These are phyloP conservation scores for Caradrina clavipalpis DNA, from an alignment of 2,888 invertebrate species.

Conservation along the genomic window DNA sequence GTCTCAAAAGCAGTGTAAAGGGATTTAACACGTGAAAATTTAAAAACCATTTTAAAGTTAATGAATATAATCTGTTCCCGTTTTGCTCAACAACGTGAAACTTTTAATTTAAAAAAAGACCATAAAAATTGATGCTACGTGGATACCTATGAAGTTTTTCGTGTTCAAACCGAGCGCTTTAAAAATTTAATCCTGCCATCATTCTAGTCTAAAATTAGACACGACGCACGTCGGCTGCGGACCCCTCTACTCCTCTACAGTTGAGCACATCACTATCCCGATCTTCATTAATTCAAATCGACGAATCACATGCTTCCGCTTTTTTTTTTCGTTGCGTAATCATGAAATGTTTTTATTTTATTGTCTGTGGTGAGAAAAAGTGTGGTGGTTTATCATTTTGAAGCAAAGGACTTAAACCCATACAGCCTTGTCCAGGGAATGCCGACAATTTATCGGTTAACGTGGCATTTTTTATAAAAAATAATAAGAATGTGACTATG, in stretches of 20 bases:
- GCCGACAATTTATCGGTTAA: too few relatives aligned
- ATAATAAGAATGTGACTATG: too few relatives aligned
- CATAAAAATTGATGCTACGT: constrained; percentile 45
- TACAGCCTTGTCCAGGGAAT: constrained; percentile 3
- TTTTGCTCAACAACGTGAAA: constrained; percentile 44
- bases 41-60: constrained; percentile 38
- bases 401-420: neutral
- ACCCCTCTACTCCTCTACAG: constrained; percentile 53
- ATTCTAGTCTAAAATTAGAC: constrained; percentile 63
- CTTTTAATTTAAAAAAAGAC: constrained; percentile 57
- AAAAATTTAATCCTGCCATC: constrained; percentile 63
- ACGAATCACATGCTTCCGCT: constrained; percentile 43
- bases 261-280: constrained; percentile 60
- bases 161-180: constrained; percentile 51
- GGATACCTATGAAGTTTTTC: constrained; percentile 55
- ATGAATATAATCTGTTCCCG: constrained; percentile 44
- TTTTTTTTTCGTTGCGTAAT: constrained; percentile 23
- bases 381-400: too few relatives aligned
- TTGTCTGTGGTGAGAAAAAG: constrained; percentile 39
- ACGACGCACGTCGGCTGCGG: constrained; percentile 32
- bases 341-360: constrained; percentile 18
- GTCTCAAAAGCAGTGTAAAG: neutral
- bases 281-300: constrained; percentile 57
- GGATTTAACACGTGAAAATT: constrained; percentile 4
- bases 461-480: too few relatives aligned